These are phyloP conservation scores for Passer domesticus DNA, from an alignment of 2,113 vertebrate genomes.

Conservation along the genomic window DNA sequence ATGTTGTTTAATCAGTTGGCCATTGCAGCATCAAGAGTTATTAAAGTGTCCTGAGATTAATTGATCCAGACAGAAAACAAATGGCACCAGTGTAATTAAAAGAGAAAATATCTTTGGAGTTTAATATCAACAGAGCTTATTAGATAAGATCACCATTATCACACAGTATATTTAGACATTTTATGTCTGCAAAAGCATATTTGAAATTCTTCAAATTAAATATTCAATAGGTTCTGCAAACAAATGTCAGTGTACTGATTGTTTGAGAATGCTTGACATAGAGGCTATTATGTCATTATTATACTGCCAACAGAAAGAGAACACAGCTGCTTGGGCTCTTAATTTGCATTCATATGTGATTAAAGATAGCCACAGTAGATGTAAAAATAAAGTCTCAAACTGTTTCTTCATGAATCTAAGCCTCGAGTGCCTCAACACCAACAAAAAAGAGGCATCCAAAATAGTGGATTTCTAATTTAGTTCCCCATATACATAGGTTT, in stretches of 20 bases:
- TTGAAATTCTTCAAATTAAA: neutral
- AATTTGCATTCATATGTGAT: neutral
- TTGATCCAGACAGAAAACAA: conserved; percentile 29
- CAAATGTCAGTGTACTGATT: neutral
- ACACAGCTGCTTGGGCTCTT: conserved; percentile 2
- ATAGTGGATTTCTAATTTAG: neutral
- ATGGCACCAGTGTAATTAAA: neutral
- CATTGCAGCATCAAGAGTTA: conserved; percentile 15
- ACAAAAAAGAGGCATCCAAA: neutral
- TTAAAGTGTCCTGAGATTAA: conserved; percentile 27
- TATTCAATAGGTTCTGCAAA: conserved; percentile 4
- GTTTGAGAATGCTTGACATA: conserved; percentile 20
- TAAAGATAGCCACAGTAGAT: neutral
- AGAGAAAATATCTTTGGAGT: neutral
- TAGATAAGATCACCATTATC: neutral
- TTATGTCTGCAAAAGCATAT: neutral
- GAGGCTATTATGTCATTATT: neutral
- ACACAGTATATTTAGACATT: neutral
- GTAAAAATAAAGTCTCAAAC: neutral
- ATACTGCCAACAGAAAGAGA: neutral
- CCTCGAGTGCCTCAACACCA: neutral
- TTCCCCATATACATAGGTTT: neutral
- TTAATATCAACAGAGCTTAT: neutral
- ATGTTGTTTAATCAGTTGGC: conserved; percentile 7
- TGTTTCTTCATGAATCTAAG: neutral